Percentiles rank a stretch among this genome's conserved stretches.
phyloP scores from a whole-genome alignment of 2,113 vertebrate genomes.

The Scytalopus superciliaris region DNA sequence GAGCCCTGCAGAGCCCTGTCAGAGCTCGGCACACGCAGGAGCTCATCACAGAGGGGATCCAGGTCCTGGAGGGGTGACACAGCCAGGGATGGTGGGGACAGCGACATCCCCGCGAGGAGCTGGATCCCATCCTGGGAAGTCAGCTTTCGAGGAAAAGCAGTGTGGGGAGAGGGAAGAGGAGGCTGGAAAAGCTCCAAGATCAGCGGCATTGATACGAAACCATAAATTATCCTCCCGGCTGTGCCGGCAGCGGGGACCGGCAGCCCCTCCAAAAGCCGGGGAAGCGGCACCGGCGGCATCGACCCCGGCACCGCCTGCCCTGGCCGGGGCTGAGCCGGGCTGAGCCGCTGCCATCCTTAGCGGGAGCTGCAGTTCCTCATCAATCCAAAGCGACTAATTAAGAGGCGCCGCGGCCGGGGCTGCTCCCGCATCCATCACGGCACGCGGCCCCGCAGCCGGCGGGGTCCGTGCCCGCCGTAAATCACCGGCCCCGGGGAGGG shows the following conservation, averaged over 20 bases:
- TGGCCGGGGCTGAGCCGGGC: accelerated
- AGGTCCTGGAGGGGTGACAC: background rate
- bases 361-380: background rate
- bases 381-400: background rate
- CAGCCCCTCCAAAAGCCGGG: background rate
- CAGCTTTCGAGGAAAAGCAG: constrained; percentile 43
- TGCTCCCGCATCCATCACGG: constrained; percentile 23
- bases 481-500: background rate
- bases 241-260: background rate
- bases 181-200: constrained; percentile 59
- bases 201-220: constrained; percentile 31
- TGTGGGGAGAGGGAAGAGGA: constrained; percentile 44
- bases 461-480: background rate
- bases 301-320: background rate
- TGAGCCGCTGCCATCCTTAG: background rate
- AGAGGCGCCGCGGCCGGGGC: background rate
- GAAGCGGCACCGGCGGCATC: background rate
- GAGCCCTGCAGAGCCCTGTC: background rate
- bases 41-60: accelerated
- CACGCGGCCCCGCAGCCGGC: background rate
- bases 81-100: background rate
- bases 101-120: background rate
- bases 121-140: background rate
- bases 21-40: background rate
- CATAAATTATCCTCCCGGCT: constrained; percentile 28